A percentile compares a stretch with the other conserved stretches of the same genome.
These are phyloP conservation scores for Gymnopithys bicolor DNA, from an alignment of 2,797 vertebrate species.

Conservation along the genomic window DNA sequence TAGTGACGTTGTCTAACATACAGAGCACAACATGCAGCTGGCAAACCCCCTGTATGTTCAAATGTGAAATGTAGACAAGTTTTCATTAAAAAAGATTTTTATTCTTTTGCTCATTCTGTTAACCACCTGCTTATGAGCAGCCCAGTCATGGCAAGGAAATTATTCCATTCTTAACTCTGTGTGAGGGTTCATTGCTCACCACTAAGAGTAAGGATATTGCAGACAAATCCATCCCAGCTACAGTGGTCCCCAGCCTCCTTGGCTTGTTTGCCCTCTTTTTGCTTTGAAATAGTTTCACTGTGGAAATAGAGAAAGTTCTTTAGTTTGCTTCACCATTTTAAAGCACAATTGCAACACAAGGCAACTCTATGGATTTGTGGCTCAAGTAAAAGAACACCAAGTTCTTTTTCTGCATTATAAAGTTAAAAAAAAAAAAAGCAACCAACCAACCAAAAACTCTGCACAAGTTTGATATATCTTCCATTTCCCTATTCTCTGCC, in stretches of 20 bases:
- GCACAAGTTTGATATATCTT: rapidly evolving
- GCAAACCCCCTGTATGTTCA: background rate
- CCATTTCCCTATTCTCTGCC: background rate
- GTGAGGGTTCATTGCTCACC: background rate
- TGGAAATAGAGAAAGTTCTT: background rate
- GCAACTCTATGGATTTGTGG: background rate
- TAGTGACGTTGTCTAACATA: rapidly evolving
- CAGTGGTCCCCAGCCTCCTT: rapidly evolving
- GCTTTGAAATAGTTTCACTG: background rate
- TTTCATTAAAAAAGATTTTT: background rate
- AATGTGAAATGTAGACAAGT: background rate
- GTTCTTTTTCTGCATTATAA: background rate
- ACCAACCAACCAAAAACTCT: background rate
- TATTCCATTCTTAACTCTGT: background rate
- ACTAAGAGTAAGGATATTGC: rapidly evolving
- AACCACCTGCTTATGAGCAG: background rate
- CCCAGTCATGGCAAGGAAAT: background rate
- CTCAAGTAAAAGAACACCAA: background rate
- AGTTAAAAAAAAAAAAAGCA: background rate
- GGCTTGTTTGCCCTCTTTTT: background rate
- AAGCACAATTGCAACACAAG: background rate
- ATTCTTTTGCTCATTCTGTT: background rate
- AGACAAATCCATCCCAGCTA: background rate
- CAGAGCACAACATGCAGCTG: background rate
- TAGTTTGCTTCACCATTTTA: rapidly evolving